Evolutionary conservation across 2,113 vertebrate species (phyloP).

Genomic region (Tricholaema leucomelas): DNA sequence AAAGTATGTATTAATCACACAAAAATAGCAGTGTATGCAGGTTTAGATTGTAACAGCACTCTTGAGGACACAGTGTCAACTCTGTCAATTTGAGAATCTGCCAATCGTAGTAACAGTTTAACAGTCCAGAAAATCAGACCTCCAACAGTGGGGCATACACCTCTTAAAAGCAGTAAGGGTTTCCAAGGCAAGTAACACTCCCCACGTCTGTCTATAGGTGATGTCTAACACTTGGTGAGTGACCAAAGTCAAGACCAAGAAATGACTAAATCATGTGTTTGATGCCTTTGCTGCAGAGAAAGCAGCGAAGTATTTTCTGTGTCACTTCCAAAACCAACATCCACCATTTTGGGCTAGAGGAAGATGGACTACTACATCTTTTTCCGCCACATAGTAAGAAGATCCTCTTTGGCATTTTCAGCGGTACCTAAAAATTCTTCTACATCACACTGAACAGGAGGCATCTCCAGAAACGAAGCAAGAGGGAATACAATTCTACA

Average conservation of each 20-base stretch:
- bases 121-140: constrained; percentile 2
- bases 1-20: constrained; percentile 17
- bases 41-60: neutral
- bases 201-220: neutral
- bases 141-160: neutral
- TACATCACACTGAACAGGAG: constrained; percentile 28
- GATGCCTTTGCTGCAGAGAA: neutral
- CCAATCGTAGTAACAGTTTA: neutral
- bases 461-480: neutral
- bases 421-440: constrained; percentile 9
- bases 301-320: neutral
- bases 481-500: neutral
- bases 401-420: neutral
- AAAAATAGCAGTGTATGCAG: neutral
- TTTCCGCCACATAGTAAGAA: neutral
- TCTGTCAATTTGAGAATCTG: neutral
- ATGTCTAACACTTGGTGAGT: neutral
- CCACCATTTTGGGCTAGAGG: neutral
- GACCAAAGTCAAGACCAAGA: neutral
- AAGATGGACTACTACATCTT: neutral
- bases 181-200: neutral
- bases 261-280: neutral
- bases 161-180: neutral
- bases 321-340: neutral
- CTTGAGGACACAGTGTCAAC: neutral